Conservation (phyloP, 2,113 vertebrate genomes). For the Nanorana parkeri region DNA sequence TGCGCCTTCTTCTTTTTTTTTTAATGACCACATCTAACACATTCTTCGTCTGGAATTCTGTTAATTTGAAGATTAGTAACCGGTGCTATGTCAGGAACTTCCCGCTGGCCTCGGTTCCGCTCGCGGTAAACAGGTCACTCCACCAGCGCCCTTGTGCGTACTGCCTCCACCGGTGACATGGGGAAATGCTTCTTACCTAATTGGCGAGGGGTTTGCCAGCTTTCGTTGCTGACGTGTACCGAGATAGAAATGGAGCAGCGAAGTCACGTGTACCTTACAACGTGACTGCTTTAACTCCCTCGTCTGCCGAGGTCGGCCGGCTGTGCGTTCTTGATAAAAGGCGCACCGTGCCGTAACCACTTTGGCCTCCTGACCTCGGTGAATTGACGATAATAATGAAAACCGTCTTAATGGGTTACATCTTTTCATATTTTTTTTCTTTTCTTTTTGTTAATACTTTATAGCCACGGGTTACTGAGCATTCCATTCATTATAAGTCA, state of each 20-base stretch:
- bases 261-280: constrained; percentile 42
- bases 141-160: not conserved
- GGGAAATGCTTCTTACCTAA: not conserved
- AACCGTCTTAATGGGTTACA: not conserved
- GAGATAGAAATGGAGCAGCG: no score
- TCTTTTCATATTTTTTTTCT: constrained; percentile 38
- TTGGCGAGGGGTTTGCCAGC: constrained; percentile 2
- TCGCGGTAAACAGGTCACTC: constrained; percentile 11
- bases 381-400: constrained; percentile 29
- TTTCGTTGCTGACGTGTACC: not conserved
- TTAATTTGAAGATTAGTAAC: not conserved
- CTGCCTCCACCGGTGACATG: not conserved
- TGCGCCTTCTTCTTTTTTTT: no score
- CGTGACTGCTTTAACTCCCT: constrained; percentile 24
- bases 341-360: constrained; percentile 11
- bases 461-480: constrained; percentile 50
- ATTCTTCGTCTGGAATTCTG: constrained; percentile 4
- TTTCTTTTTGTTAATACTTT: constrained; percentile 27
- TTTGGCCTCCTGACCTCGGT: constrained; percentile 43
- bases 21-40: no score
- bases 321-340: not conserved
- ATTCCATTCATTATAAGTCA: constrained; percentile 48
- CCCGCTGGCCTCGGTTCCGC: not conserved
- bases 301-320: not conserved
- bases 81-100: not conserved